Evolutionary conservation across 2,888 invertebrate species (phyloP), one percentile per base, ranked within the genome.

Genomic region (Limulus polyphemus): DNA sequence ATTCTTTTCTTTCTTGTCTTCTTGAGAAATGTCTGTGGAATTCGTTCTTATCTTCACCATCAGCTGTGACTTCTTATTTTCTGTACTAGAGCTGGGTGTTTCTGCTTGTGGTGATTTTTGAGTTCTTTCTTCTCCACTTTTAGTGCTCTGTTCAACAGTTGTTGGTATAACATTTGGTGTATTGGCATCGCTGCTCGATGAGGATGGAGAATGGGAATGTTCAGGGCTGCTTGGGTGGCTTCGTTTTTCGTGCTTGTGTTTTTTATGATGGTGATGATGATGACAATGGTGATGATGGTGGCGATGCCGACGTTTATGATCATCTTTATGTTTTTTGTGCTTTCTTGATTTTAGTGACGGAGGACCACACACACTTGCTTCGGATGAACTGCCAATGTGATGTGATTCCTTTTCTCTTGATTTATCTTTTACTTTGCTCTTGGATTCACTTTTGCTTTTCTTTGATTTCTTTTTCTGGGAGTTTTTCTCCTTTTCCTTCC

Each of bases 221-320:
- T 32, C 32, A 2, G 32, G 32, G 32, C 32, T 32, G 32, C 32
- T 50, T 3, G 51, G 51, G 12, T 54, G 14, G 13, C 54, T 54
- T 54, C 32, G 54, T 54, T 54, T 54, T 14, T 60, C 62, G 10
- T 57, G 61, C 57, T 64, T 70, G 57, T 67, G 71, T 60, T 64
- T 70, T 59, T 69, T 72, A 60, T 79, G 49, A 73, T 75, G 69
- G 75, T 77, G 74, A 54, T 79, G 79, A 69, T 81, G 82, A 55
- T 82, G 81, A 65, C 74, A 73, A 61, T 73, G 79, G 72, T 85
- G 83, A 76, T 87, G 83, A 73, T 86, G 87, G 75, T 85, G 84
- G 72, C 88, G 88, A 76, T 88, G 88, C 69, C 83, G 83, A 71
- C 87, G 86, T 65, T 79, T 80, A 13, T 69, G 55, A 73, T 75